Base-by-base conservation (phyloP, 1,140 invertebrate species). In the Antheraea mylitta region DNA sequence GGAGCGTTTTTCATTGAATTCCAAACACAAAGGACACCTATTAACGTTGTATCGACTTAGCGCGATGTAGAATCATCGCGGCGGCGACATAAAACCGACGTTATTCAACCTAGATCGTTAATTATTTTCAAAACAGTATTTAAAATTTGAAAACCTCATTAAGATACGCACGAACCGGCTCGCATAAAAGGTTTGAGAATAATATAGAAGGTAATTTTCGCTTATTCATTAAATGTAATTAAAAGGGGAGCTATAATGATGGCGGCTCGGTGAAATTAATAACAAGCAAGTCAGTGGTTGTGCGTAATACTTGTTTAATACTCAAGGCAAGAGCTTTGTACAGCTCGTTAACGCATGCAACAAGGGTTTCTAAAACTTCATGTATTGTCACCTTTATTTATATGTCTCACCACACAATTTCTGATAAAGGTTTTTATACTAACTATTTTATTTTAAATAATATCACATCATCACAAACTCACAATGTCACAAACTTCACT, bases 61-160 rank as follows among this genome's bases (percentile, higher is more conserved):
- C 62, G 36, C 53, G 53, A 59, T 45, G 65, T 58, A 22, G 65
- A 58, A 66, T 59, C 65, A 66, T 45, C 37, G 64, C 64, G 38
- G 13, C 53, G 36, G 36, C 18, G 18, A 67, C 67, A 58, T 37
- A 67, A 67, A 62, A 18, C 63, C 36, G 45, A 7, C 65, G 58
- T 66, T 66, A 66, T 69, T 84, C 79, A 80, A 48, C 69, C 67
- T 59, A 70, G 74, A 82, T 83, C 81, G 79, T 83, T 86, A 83
- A 80, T 82, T 81, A 85, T 82, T 80, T 82, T 76, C 78, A 80
- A 82, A 83, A 82, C 81, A 75, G 76, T 78, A 75, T 82, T 83
- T 82, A 80, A 85, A 85, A 79, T 83, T 83, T 75, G 76, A 85
- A 83, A 83, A 85, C 77, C 83, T 85, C 83, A 85, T 85, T 85